Base-by-base conservation (phyloP, 2,888 invertebrate species). In the Apodemia zela region DNA sequence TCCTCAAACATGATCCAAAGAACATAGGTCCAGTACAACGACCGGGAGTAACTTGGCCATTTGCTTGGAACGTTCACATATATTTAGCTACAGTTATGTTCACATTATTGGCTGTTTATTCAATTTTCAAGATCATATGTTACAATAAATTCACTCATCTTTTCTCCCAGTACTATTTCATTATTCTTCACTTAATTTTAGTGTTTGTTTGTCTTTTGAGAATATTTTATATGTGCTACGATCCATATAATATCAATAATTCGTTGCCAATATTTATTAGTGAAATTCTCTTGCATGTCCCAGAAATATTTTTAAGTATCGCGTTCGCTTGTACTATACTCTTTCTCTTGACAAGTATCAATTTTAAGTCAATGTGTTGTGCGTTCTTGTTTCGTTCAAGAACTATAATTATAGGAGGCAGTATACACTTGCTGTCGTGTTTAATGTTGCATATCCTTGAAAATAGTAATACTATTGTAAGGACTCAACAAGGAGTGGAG, bases 11-110 rank as follows among this genome's bases (percentile, higher is more conserved):
- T 65, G 89, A 92, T 64, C 67, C 79, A 0, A 91, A 91, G 68
- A 82, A 75, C 38, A 82, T 73, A 61, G 86, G 83, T 1, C 83
- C 87, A 0, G 78, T 92, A 0, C 91, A 91, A 69, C 82, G 92
- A 18, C 87, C 93, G 0, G 93, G 93, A 1, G 92, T 92, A 0
- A 95, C 95, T 0, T 96, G 97, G 95, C 94, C 95, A 0, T 95
- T 97, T 70, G 97, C 97, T 1, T 98, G 98, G 98, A 96, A 97
- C 75, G 94, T 98, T 10, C 98, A 98, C 80, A 95, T 98, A 6
- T 98, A 98, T 86, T 86, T 97, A 51, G 96, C 96, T 0, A 98
- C 97, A 0, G 94, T 96, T 17, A 93, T 97, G 76, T 98, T 98
- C 80, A 95, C 96, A 0, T 90, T 97, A 13, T 87, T 98, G 73